These are phyloP conservation scores for Zosterops hypoxanthus DNA, from an alignment of 2,113 vertebrate species.

Conservation along the genomic window DNA sequence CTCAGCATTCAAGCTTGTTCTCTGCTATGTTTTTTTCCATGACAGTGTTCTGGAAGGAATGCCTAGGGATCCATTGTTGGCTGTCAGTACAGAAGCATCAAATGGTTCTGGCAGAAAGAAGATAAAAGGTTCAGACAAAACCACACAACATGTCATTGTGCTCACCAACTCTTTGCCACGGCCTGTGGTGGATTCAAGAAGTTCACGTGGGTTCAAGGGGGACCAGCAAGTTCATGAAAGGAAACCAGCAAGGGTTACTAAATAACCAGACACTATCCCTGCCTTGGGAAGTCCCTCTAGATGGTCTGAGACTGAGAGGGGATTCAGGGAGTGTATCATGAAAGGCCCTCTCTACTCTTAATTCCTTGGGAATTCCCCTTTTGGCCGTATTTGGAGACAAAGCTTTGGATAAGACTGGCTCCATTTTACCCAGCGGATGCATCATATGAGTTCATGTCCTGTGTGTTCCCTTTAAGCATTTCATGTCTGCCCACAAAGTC, in stretches of 20 bases:
- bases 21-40: neutral
- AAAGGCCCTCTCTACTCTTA: neutral
- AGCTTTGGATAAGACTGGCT: fast-evolving
- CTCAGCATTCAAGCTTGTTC: neutral
- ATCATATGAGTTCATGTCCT: fast-evolving
- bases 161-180: neutral
- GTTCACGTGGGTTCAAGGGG: neutral
- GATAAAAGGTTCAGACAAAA: neutral
- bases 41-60: neutral
- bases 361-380: neutral
- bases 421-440: fast-evolving
- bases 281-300: neutral
- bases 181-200: neutral
- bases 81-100: neutral
- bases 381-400: neutral
- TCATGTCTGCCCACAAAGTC: neutral
- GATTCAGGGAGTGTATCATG: neutral
- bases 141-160: fast-evolving
- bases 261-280: neutral
- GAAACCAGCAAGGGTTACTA: neutral
- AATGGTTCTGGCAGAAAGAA: neutral
- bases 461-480: neutral
- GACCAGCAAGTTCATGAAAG: neutral
- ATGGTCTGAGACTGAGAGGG: neutral
- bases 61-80: fast-evolving